phyloP scores from a whole-genome alignment of 2,113 vertebrate genomes.

The Atrichornis clamosus region DNA sequence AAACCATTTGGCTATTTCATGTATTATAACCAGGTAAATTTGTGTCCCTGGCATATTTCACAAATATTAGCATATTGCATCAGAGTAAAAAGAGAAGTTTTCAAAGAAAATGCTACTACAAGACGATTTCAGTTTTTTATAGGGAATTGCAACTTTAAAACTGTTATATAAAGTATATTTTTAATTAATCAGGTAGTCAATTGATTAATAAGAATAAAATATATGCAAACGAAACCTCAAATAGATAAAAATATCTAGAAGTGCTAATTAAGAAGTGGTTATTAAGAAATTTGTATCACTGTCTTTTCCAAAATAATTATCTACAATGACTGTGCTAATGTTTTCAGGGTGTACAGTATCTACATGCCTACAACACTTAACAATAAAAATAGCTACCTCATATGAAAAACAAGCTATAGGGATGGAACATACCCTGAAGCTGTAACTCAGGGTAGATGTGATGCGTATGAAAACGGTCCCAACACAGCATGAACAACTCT shows the following conservation, averaged over 20 bases:
- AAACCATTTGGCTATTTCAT: background rate
- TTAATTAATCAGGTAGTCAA: background rate
- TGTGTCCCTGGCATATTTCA: background rate
- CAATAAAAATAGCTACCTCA: background rate
- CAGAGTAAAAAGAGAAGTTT: background rate
- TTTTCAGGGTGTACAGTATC: background rate
- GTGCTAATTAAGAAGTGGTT: background rate
- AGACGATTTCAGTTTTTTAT: background rate
- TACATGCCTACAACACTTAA: background rate
- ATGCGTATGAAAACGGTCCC: background rate
- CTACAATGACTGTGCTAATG: background rate
- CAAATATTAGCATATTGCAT: background rate
- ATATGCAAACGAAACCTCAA: background rate
- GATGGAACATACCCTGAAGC: background rate
- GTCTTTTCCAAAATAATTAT: background rate
- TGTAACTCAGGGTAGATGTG: background rate
- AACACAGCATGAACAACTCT: background rate
- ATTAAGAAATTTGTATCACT: background rate
- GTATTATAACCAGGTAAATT: background rate
- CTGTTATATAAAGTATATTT: background rate
- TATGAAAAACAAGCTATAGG: background rate
- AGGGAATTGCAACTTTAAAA: background rate
- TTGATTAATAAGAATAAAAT: background rate
- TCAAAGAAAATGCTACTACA: background rate
- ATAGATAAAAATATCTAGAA: background rate